Conservation (phyloP, 37 sponge, comb jelly and placozoan species). For the Petrosia ficiformis region DNA sequence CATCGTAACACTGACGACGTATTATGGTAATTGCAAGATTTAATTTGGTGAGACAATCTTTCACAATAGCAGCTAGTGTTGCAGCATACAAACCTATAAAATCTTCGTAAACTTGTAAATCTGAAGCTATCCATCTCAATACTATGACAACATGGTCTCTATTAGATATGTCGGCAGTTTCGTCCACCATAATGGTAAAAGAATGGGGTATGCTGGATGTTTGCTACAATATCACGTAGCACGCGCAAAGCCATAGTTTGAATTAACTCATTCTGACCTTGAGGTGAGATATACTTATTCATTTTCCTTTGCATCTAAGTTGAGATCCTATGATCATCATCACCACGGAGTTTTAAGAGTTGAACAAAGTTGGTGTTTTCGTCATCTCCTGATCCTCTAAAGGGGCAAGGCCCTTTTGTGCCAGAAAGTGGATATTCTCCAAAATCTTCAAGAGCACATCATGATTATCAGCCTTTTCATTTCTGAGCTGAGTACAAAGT, state of each 20-base stretch:
- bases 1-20: constrained; percentile 69
- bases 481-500: background rate
- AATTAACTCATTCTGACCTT: constrained; percentile 78
- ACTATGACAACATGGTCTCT: constrained; percentile 46
- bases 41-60: constrained; percentile 27
- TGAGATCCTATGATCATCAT: constrained; percentile 16
- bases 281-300: constrained; percentile 61
- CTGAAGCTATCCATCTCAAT: constrained; percentile 27
- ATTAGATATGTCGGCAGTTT: constrained; percentile 51
- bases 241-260: constrained; percentile 70
- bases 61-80: constrained; percentile 27
- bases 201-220: background rate
- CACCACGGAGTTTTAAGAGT: constrained; percentile 21
- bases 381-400: constrained; percentile 32
- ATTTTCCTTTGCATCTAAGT: constrained; percentile 65
- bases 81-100: constrained; percentile 74
- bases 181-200: constrained; percentile 51
- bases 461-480: constrained; percentile 35
- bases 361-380: constrained; percentile 32
- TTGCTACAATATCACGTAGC: constrained; percentile 38
- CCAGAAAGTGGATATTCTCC: constrained; percentile 25
- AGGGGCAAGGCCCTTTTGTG: constrained; percentile 47
- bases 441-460: constrained; percentile 28
- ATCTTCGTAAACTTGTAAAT: constrained; percentile 59
- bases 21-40: constrained; percentile 29